A percentile compares a stretch with the other conserved stretches of the same genome.
phyloP scores from a whole-genome alignment of 2,113 vertebrate species.

The Peucedramus taeniatus region DNA sequence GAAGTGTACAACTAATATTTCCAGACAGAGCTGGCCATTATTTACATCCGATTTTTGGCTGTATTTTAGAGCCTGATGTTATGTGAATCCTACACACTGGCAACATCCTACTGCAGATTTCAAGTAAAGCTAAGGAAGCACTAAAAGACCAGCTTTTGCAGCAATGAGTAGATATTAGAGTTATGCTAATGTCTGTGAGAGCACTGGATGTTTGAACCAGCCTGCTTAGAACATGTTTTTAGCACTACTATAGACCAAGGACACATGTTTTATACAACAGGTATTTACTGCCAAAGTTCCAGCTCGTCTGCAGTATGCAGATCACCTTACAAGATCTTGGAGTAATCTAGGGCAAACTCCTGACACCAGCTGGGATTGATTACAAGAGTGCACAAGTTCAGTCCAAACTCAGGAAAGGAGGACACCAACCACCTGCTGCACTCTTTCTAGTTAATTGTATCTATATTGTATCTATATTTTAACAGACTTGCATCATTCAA shows the following conservation, averaged over 20 bases:
- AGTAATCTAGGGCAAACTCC: background rate
- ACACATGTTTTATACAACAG: background rate
- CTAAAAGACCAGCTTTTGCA: background rate
- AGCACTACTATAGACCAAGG: background rate
- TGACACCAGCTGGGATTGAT: background rate
- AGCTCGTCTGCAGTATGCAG: background rate
- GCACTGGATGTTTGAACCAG: background rate
- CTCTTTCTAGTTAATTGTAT: background rate
- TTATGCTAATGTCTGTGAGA: background rate
- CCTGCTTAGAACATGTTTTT: background rate
- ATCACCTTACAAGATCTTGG: background rate
- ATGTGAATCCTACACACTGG: background rate
- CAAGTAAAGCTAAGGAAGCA: background rate
- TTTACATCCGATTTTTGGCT: background rate
- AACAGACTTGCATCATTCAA: background rate
- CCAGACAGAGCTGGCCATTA: background rate
- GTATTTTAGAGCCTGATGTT: background rate
- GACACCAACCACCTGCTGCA: background rate
- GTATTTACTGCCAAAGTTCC: background rate
- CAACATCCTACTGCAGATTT: background rate
- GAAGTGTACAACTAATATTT: background rate
- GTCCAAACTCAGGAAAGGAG: background rate
- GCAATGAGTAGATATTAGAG: background rate
- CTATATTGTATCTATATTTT: background rate
- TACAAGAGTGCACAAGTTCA: background rate